These are phyloP conservation scores for Caenorhabditis sp. DNA, from an alignment of 2,888 invertebrate genomes.

Conservation along the genomic window DNA sequence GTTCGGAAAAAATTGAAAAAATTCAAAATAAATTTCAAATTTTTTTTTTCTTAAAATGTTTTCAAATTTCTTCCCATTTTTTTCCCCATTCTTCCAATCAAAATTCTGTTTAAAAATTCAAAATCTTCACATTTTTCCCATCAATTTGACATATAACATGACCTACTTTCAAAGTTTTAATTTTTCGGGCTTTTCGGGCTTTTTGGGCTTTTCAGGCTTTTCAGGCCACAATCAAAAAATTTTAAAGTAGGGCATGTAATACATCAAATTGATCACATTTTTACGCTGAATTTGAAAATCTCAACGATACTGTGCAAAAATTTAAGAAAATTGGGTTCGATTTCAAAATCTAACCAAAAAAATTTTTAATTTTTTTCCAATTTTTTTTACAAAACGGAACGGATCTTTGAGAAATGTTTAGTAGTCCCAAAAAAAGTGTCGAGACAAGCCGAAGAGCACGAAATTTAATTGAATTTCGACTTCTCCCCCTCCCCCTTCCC, in stretches of 20 bases:
- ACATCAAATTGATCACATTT: background rate
- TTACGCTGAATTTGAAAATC: too few relatives aligned
- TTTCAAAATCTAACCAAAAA: background rate
- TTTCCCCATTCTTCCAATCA: background rate
- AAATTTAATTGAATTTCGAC: conserved; percentile 4
- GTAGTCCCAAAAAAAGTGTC: background rate
- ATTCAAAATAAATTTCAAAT: too few relatives aligned
- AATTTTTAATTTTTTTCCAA: background rate
- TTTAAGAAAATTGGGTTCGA: background rate
- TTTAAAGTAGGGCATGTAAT: background rate
- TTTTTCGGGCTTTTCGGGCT: background rate
- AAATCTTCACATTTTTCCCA: background rate
- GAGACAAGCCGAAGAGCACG: background rate
- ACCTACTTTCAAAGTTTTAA: background rate
- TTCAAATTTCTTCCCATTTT: background rate
- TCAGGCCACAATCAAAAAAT: background rate
- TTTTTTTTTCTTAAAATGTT: background rate
- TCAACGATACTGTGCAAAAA: background rate
- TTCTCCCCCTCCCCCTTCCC: background rate
- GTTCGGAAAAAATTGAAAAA: too few relatives aligned
- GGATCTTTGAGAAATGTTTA: background rate
- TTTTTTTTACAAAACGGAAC: too few relatives aligned
- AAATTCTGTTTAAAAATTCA: background rate
- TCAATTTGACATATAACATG: conserved; percentile 1
- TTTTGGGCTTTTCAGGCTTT: background rate